Base-by-base conservation (phyloP, 2,797 vertebrate species). In the Somateria mollissima region DNA sequence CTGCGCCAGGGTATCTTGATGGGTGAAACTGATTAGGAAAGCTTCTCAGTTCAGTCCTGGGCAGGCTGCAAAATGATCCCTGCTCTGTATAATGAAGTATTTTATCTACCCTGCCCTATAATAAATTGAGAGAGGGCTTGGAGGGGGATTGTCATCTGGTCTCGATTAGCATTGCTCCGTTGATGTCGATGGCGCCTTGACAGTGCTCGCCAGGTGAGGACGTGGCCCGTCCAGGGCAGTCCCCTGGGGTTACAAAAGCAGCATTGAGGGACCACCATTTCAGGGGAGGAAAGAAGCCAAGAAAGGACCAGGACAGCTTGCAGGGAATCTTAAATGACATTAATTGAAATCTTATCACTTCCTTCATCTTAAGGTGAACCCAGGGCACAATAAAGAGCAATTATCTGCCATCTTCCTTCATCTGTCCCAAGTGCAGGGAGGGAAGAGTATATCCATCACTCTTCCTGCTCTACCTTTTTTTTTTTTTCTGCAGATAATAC, bases 261-360 rank as follows among this genome's bases (percentile, higher is more conserved):
- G n/a, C 76, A 83, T 82, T 91, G 89, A 96, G 87, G 87, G 87
- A 30, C 87, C 89, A 56, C 15, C 0, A 6, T 43, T 87, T 76
- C 58, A 82, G 88, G 82, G 87, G 41, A 69, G 92, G 94, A 58
- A 78, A 82, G 90, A 39, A 95, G 72, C 87, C 54, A 72, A 85
- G 95, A 95, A 88, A 84, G 92, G 82, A 88, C 3, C 34, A 56
- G 95, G 91, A 89, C 94, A 94, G 90, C 95, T 96, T 80, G 88
- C 77, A 60, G 67, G 70, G 90, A 96, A 95, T 89, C 91, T 82
- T 94, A 91, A 94, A 92, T 91, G 96, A 96, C 96, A 89, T 95
- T 91, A 92, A 95, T 95, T 96, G 96, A 94, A 96, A 95, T 95
- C 65, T 91, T 97, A 95, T 93, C 86, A 43, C 49, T 95, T 79